Base-by-base conservation (phyloP, 35 echinoderm and acorn worm species). In the Acanthaster planci region DNA sequence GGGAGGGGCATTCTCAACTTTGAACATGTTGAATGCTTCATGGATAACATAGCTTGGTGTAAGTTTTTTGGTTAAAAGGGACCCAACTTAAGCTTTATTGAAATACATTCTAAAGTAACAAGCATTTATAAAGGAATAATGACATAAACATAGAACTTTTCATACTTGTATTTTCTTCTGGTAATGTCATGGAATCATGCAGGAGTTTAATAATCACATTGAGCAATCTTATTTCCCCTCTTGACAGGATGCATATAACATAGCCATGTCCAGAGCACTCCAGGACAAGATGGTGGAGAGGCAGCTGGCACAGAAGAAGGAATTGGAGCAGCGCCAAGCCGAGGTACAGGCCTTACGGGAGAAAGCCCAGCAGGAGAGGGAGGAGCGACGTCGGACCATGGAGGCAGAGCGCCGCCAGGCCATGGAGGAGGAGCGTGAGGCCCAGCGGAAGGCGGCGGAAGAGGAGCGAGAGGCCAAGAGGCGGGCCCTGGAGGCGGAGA, bases 231-330 rank as follows among this genome's bases (percentile, higher is more conserved):
- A 14, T 72, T 15, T 50, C 29, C n/a, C 0, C 17, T 26, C 22
- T 78, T n/a, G 9, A 34, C 77, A 92, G 90, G 82, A 83, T 29
- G 47, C 76, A 19, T 56, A 81, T 16, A 76, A 54, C 60, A 81
- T 93, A 10, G 87, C 91, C n/a, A 90, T 97, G 72, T 97, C 95
- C 56, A 82, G 85, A 79, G 87, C 91, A 23, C 89, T 85, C 17
- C 87, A 80, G 60, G 89, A 96, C 44, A 88, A 87, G 44, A 89
- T 96, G 40, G 39, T 85, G 15, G 77, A 84, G 37, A 90, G 90
- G 84, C 93, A 95, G 52, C 35, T 84, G 37, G 86, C 88, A 32
- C 85, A 87, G 52, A 85, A 92, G 55, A 84, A 94, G 51, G 87
- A 94, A 40, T 57, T 77, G 29, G 90, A 92, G 47, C 85, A 86